Percentiles rank a stretch among this genome's conserved stretches.
These are phyloP conservation scores for Cathartes aura DNA, from an alignment of 2,113 vertebrate species.

Conservation along the genomic window DNA sequence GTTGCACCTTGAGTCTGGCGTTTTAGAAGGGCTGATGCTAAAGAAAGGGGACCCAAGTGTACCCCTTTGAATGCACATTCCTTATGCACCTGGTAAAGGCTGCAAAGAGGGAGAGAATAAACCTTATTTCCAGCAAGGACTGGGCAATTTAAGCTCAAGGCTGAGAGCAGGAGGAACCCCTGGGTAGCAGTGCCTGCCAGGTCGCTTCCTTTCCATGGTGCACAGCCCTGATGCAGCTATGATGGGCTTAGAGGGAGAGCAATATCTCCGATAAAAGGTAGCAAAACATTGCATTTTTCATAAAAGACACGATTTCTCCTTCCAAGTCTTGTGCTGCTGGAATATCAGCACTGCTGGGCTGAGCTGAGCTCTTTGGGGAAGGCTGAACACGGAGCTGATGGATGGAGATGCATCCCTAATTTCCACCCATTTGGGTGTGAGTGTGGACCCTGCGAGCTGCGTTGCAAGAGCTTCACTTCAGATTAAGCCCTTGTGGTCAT, in stretches of 20 bases:
- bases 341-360: neutral
- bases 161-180: neutral
- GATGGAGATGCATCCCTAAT: neutral
- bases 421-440: neutral
- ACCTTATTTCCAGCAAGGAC: neutral
- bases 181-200: neutral
- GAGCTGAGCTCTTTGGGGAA: neutral
- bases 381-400: neutral
- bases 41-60: neutral
- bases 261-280: neutral
- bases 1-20: fast-evolving
- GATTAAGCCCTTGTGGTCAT: neutral
- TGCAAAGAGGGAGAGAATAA: neutral
- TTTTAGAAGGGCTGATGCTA: neutral
- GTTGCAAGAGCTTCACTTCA: neutral
- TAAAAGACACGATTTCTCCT: neutral
- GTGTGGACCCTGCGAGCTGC: neutral
- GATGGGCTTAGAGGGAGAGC: neutral
- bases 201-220: neutral
- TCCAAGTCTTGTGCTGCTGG: neutral
- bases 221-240: neutral
- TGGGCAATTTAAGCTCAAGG: neutral
- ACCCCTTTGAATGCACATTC: neutral
- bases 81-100: neutral
- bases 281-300: neutral